Evolutionary conservation across 1,140 invertebrate genomes (phyloP), one percentile per base, ranked within the genome.

Genomic region (Musca vetustissima): DNA sequence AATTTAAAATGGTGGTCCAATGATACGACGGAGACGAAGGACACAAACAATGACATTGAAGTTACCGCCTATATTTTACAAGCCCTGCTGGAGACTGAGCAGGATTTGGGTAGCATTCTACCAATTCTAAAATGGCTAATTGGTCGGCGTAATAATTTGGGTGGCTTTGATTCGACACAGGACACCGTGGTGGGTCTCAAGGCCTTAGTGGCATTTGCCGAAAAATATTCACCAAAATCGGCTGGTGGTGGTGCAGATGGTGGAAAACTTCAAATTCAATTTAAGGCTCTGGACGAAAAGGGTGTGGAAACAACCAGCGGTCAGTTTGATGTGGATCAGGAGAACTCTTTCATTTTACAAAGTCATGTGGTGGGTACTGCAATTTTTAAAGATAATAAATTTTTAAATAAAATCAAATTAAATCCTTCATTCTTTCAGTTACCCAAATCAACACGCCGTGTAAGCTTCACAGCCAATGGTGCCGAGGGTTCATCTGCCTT

Each of bases 81-180:
- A 47, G 86, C 90, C 9, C 82, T 89, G n/a, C 75, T 91, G 4
- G 83, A 86, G 3, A 43, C 11, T 1, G 36, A 43, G 36, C 83
- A 43, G 11, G 7, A 85, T 1, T 1, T 49, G 66, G 61, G 76
- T 69, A 25, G 69, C 0, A 85, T 86, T 9, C 1, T 43, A 49
- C 87, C 87, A 59, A 86, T 88, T 2, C 78, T 90, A 0, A 85
- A 87, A 43, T 94, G 92, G 91, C 82, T 95, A 69, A 87, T 91
- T 6, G 84, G 87, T 28, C 89, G 94, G 76, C 84, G 91, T 64
- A 95, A 94, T 81, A 85, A 87, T 47, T 83, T 88, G 25, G 93
- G 93, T 25, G 93, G 93, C 13, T 94, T 93, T 75, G 84, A 87
- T 0, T 92, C 91, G 9, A 89, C 89, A 0, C 88, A 90, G 76